A percentile compares a stretch with the other conserved stretches of the same genome.
Conservation (phyloP, 1,140 invertebrate species). For the Rhyacophila brunnea region DNA sequence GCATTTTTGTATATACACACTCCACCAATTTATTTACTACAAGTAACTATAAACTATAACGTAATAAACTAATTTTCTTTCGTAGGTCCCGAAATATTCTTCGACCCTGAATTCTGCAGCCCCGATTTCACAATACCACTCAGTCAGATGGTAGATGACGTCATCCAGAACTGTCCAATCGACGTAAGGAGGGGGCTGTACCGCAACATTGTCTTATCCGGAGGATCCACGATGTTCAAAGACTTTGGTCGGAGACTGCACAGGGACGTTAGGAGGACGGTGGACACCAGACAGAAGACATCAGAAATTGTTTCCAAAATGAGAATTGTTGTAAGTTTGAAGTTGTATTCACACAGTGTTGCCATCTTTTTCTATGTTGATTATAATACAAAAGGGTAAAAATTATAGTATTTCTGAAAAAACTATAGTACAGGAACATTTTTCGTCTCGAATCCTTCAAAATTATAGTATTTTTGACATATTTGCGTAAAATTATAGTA, state of each 20-base stretch:
- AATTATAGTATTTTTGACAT: too few species aligned
- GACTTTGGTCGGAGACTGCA: slow-evolving; percentile 95
- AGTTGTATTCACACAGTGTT: too few species aligned
- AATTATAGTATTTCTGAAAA: too few species aligned
- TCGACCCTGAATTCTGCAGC: slow-evolving; percentile 99
- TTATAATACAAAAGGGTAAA: too few species aligned
- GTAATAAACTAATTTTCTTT: background rate
- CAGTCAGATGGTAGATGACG: slow-evolving; percentile 96
- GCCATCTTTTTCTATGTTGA: too few species aligned
- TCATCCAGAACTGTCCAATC: slow-evolving; percentile 99
- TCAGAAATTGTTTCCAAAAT: slow-evolving; percentile 94
- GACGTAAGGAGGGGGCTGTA: slow-evolving; percentile 96
- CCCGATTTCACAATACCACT: slow-evolving; percentile 97
- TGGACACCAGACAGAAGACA: slow-evolving; percentile 87
- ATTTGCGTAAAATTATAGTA: too few species aligned
- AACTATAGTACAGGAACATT: too few species aligned
- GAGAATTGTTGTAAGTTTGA: slow-evolving; percentile 70
- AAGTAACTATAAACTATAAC: background rate
- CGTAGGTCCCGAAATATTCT: slow-evolving; percentile 96
- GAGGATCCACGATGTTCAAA: slow-evolving; percentile 99
- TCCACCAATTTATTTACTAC: too few species aligned
- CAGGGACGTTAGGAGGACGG: slow-evolving; percentile 92
- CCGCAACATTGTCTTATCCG: slow-evolving; percentile 98
- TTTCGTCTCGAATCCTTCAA: too few species aligned
- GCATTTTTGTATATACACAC: too few species aligned